These are phyloP conservation scores for Patella caerulea DNA, from an alignment of 2,888 invertebrate genomes.

Conservation along the genomic window DNA sequence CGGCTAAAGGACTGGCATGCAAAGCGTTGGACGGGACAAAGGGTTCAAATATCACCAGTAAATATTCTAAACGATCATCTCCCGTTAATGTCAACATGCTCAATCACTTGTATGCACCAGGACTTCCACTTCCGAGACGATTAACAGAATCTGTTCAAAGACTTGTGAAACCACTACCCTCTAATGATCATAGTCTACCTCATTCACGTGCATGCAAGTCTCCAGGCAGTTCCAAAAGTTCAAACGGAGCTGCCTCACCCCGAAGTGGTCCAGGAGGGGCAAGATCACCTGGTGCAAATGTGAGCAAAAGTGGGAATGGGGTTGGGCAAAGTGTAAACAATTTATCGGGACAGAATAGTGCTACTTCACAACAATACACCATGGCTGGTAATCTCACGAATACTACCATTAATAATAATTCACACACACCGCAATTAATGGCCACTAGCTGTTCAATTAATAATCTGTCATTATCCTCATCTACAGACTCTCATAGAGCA, in stretches of 20 bases:
- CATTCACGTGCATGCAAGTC: constrained; percentile 41
- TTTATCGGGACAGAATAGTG: constrained; percentile 4
- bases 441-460: too few relatives aligned
- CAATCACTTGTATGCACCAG: constrained; percentile 58
- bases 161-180: constrained; percentile 57
- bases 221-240: constrained; percentile 30
- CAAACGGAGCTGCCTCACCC: constrained; percentile 30
- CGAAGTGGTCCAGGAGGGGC: constrained; percentile 34
- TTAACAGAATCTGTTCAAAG: constrained; percentile 66
- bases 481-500: too few relatives aligned
- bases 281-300: constrained; percentile 39
- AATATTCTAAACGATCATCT: constrained; percentile 52
- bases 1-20: constrained; percentile 27
- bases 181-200: constrained; percentile 32
- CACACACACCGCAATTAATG: not conserved
- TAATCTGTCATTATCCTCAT: too few relatives aligned
- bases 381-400: not conserved
- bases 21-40: constrained; percentile 40
- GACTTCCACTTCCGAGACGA: constrained; percentile 58
- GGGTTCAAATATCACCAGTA: constrained; percentile 50
- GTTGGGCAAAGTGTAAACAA: not conserved
- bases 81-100: constrained; percentile 56
- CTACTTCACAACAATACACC: not conserved
- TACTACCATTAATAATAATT: not conserved
- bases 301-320: constrained; percentile 21